A percentile compares a stretch with the other conserved stretches of the same genome.
Evolutionary conservation across 92 coral and sea anemone genomes (phyloP).

Genomic region (Hydrozoanthus gracilis): DNA sequence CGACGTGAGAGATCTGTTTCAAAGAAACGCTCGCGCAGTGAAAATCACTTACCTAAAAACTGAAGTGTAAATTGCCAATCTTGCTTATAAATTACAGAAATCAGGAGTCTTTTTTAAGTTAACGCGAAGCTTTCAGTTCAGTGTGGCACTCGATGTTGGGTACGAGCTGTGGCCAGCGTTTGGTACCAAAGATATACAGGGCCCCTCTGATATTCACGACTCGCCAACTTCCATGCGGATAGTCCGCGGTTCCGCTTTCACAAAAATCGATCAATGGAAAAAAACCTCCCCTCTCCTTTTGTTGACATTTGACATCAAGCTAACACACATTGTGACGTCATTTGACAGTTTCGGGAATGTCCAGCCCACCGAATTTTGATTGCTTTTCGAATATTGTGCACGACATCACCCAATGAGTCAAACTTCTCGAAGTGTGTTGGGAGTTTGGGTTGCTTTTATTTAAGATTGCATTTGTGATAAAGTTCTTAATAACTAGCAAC

Average conservation of each 20-base stretch:
- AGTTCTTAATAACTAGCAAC: neutral
- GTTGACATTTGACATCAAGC: constrained; percentile 98
- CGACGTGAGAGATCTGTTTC: constrained; percentile 22
- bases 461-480: constrained; percentile 1
- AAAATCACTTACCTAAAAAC: constrained; percentile 43
- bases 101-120: neutral
- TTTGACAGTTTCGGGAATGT: constrained; percentile 69
- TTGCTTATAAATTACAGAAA: neutral
- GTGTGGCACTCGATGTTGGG: neutral
- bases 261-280: constrained; percentile 92
- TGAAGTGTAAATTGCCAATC: constrained; percentile 4
- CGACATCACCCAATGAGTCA: neutral
- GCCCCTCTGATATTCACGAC: constrained; percentile 37
- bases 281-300: constrained; percentile 84
- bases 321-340: constrained; percentile 95
- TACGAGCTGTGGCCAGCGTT: constrained; percentile 25
- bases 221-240: constrained; percentile 45
- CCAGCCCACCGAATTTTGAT: constrained; percentile 47
- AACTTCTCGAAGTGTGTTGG: constrained; percentile 20
- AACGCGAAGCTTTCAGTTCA: neutral
- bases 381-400: constrained; percentile 40
- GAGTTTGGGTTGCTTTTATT: constrained; percentile 9
- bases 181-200: constrained; percentile 24
- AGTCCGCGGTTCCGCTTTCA: constrained; percentile 89
- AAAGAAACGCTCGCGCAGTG: neutral